Percentiles rank a stretch among this genome's conserved stretches.
These are phyloP conservation scores for Platorchestia sp. DNA, from an alignment of 1,140 invertebrate genomes.

Conservation along the genomic window DNA sequence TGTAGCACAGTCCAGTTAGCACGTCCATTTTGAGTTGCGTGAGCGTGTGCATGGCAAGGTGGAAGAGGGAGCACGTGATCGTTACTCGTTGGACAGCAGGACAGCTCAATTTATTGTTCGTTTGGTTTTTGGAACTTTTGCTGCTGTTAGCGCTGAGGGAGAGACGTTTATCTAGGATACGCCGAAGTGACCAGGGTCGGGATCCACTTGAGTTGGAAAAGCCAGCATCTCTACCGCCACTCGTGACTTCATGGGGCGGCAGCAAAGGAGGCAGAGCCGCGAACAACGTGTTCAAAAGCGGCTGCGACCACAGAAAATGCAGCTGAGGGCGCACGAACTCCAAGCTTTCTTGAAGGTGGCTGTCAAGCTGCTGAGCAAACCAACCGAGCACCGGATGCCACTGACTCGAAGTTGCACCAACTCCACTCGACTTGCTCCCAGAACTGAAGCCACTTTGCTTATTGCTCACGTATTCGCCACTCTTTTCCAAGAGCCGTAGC, in stretches of 20 bases:
- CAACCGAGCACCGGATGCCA: constrained; percentile 99
- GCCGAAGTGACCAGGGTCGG: neutral
- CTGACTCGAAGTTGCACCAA: constrained; percentile 72
- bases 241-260: constrained; percentile 29
- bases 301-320: constrained; percentile 86
- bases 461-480: constrained; percentile 86
- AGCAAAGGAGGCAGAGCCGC: constrained; percentile 68
- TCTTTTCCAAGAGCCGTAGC: constrained; percentile 84
- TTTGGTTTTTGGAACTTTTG: constrained; percentile 56
- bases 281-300: constrained; percentile 74
- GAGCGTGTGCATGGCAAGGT: constrained; percentile 89
- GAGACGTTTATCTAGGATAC: neutral
- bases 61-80: constrained; percentile 90
- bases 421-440: neutral
- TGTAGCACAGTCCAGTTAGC: constrained; percentile 94
- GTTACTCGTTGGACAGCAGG: constrained; percentile 85
- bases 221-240: neutral
- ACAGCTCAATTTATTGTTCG: constrained; percentile 78
- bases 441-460: constrained; percentile 88
- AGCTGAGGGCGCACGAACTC: constrained; percentile 85
- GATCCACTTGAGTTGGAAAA: neutral
- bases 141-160: constrained; percentile 47
- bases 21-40: constrained; percentile 94
- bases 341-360: constrained; percentile 86
- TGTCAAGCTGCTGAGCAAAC: constrained; percentile 90